A percentile compares a stretch with the other conserved stretches of the same genome.
Evolutionary conservation across 2,888 invertebrate genomes (phyloP).

Genomic region (Tinea trinotella): DNA sequence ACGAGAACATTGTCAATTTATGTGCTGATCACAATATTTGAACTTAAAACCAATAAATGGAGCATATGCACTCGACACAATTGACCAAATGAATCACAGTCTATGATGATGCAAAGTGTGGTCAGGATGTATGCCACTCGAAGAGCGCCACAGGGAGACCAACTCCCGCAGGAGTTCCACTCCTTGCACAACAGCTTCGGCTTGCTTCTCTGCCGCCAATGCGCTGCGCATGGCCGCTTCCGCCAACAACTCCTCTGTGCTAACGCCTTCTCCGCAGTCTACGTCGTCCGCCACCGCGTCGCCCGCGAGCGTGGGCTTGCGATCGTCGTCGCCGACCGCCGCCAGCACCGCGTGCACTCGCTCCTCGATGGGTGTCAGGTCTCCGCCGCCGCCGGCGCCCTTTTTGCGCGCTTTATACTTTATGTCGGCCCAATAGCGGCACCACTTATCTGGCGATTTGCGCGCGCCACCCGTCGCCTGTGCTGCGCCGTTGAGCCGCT

Average conservation of each 20-base stretch:
- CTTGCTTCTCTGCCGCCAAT: constrained; percentile 60
- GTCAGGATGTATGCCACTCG: neutral
- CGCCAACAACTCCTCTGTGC: constrained; percentile 57
- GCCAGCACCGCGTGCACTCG: constrained; percentile 32
- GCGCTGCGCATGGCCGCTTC: constrained; percentile 63
- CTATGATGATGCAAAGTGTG: neutral
- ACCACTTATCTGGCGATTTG: constrained; percentile 65
- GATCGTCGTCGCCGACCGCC: neutral
- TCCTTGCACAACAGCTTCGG: constrained; percentile 47
- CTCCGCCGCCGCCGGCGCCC: constrained; percentile 54
- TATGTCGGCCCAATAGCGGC: constrained; percentile 64
- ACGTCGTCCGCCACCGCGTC: constrained; percentile 23
- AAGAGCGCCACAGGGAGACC: constrained; percentile 51
- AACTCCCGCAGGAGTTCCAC: constrained; percentile 47
- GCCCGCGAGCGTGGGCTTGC: neutral
- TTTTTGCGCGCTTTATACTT: constrained; percentile 62
- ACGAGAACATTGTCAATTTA: no score
- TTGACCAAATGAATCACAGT: neutral
- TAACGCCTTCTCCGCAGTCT: constrained; percentile 31
- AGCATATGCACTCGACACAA: neutral
- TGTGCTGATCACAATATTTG: no score
- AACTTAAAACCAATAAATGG: neutral
- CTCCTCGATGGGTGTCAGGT: constrained; percentile 52
- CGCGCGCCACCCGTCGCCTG: constrained; percentile 50
- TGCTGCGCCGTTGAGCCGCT: constrained; percentile 60